Evolutionary conservation across 2,888 invertebrate genomes (phyloP).

Genomic region (Agrotis exclamationis): DNA sequence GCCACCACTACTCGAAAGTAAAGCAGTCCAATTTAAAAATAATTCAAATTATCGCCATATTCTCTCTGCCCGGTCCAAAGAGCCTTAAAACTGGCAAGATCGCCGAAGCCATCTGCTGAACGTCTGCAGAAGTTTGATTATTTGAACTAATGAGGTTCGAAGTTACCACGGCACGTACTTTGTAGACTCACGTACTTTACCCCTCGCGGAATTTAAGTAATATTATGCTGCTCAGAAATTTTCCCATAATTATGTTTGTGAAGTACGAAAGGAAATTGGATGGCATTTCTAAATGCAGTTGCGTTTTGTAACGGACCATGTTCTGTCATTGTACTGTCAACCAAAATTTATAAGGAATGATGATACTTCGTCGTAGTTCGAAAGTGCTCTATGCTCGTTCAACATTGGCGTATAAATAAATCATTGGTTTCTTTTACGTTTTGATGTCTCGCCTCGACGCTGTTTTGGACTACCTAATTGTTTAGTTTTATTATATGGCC

Average conservation of each 20-base stretch:
- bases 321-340: no score
- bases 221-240: slow-evolving; percentile 24
- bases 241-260: neutral
- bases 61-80: neutral
- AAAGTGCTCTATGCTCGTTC: no score
- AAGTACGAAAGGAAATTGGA: neutral
- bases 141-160: slow-evolving; percentile 65
- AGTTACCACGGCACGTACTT: slow-evolving; percentile 73
- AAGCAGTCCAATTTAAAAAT: no score
- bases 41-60: neutral
- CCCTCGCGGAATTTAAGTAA: slow-evolving; percentile 60
- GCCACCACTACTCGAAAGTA: no score
- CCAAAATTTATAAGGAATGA: no score
- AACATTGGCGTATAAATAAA: no score
- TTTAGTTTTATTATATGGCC: no score
- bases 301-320: neutral
- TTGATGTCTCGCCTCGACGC: no score
- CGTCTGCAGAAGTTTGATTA: slow-evolving; percentile 66
- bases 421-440: no score
- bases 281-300: neutral
- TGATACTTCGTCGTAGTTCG: no score
- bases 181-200: slow-evolving; percentile 70
- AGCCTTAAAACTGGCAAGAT: slow-evolving; percentile 33
- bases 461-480: no score
- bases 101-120: slow-evolving; percentile 17